These are phyloP conservation scores for Archocentrus centrarchus DNA, from an alignment of 2,113 vertebrate genomes.

Conservation along the genomic window DNA sequence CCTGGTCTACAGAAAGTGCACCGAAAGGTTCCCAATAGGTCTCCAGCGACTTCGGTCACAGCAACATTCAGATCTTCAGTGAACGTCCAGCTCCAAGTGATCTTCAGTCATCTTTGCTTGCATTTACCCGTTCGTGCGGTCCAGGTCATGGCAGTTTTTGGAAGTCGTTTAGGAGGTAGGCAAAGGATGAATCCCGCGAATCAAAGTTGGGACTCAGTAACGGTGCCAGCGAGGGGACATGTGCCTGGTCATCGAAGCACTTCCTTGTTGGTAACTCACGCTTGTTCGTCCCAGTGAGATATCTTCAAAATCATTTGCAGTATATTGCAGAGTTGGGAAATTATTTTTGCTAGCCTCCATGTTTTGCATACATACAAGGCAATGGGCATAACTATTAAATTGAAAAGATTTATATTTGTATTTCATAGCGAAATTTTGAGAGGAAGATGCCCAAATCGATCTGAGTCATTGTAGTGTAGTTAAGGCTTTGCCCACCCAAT, in stretches of 20 bases:
- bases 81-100: no score
- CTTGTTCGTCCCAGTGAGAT: not conserved
- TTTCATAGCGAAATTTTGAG: no score
- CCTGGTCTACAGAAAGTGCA: no score
- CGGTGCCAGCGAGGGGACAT: not conserved
- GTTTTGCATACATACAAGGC: not conserved
- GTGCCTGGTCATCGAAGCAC: not conserved
- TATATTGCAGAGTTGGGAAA: not conserved
- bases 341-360: not conserved
- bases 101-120: no score
- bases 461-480: not conserved
- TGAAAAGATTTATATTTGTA: no score
- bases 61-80: no score
- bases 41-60: not conserved
- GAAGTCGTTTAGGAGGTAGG: no score
- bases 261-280: fast-evolving
- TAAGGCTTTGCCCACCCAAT: not conserved
- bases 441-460: not conserved
- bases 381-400: no score
- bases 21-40: not conserved
- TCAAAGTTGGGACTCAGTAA: not conserved
- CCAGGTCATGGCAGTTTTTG: no score
- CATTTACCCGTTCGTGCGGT: no score
- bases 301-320: not conserved
- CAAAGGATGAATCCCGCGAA: no score